These are phyloP conservation scores for Tichodroma muraria DNA, from an alignment of 2,113 vertebrate genomes.

Conservation along the genomic window DNA sequence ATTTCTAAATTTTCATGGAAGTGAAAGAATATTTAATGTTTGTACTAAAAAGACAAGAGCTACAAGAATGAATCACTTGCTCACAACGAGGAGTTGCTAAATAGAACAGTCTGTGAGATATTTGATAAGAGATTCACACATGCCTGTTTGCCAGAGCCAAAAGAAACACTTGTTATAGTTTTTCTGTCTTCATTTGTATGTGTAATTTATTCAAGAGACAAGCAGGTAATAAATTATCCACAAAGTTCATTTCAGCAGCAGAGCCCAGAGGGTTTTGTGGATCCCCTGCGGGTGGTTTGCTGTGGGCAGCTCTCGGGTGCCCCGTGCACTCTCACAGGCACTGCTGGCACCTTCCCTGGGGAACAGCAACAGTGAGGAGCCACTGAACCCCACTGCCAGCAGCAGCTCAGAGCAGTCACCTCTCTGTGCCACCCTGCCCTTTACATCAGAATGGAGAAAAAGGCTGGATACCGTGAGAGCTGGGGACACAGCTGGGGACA, in stretches of 20 bases:
- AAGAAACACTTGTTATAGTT: conserved; percentile 29
- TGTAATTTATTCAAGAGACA: conserved; percentile 53
- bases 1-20: conserved; percentile 14
- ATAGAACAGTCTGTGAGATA: conserved; percentile 37
- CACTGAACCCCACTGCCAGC: neutral
- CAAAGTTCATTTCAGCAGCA: neutral
- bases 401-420: rapidly evolving
- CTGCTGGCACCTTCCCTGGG: neutral
- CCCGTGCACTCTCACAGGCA: no score
- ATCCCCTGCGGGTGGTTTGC: neutral
- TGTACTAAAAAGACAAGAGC: conserved; percentile 38
- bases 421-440: neutral
- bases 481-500: neutral
- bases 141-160: conserved; percentile 32
- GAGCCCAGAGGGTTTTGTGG: neutral
- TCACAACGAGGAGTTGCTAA: conserved; percentile 35
- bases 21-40: conserved; percentile 30
- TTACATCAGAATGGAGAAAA: rapidly evolving
- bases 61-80: conserved; percentile 32
- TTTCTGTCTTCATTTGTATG: conserved; percentile 18
- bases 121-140: conserved; percentile 30
- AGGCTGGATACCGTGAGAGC: neutral
- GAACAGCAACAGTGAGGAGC: neutral
- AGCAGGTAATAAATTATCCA: conserved; percentile 38
- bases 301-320: neutral